Base-by-base conservation (phyloP, 2,797 vertebrate genomes). In the Cossypha heuglini region DNA sequence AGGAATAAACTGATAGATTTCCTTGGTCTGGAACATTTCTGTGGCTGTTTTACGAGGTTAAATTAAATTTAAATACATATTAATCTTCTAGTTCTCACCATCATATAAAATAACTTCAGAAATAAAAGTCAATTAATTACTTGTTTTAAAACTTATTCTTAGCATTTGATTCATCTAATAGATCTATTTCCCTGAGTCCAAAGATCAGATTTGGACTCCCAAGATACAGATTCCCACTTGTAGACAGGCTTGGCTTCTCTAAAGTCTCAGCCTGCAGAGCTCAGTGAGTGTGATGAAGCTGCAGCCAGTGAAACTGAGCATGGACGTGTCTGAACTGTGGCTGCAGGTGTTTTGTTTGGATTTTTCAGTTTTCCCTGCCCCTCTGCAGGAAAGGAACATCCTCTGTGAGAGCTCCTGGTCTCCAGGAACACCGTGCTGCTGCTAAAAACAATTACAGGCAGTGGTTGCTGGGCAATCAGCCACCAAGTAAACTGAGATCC, bases 401-500 rank as follows among this genome's bases (percentile, higher is more conserved):
- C 33, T 3, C 93, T 84, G 9, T 67, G 54, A 35, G 80, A 92
- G 90, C 85, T 33, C 82, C 13, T 5, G 51, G 78, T 81, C 88
- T 94, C 80, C 75, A 88, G 87, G 93, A 83, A 1, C 90, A 49
- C 71, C 1, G 29, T 66, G 83, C 83, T 83, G 73, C 83, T 96
- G 71, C 91, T 93, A 28, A 63, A 95, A 97, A 69, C 95, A 94
- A 82, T 96, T 82, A 38, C 21, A 73, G 87, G 80, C 71, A 22
- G 20, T 79, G 97, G 98, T 98, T 98, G 97, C 98, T 97, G 97
- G 98, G 98, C 98, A 97, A 96, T 98, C 94, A 92, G 88, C 69
- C 82, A 48, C 90, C 97, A 73, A 35, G 97, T 97, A 97, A 97
- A 97, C 97, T 93, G 87, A 95, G 93, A 94, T 97, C 96, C 95